A percentile compares a stretch with the other conserved stretches of the same genome.
phyloP scores from a whole-genome alignment of 2,888 invertebrate species.

The Chymomyza procnemis region DNA sequence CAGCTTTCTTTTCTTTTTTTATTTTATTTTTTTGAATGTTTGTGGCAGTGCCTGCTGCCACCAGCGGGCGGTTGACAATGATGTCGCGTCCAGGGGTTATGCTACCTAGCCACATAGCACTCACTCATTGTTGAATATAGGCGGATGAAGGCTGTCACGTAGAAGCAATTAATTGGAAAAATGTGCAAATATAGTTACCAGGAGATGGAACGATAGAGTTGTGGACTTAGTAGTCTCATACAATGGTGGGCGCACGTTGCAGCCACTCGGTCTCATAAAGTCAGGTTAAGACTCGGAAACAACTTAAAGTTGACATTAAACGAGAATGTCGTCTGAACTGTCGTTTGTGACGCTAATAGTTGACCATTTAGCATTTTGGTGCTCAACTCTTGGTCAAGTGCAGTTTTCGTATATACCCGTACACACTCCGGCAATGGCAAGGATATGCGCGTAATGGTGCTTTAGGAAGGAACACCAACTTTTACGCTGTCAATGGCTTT shows the following conservation, averaged over 20 bases:
- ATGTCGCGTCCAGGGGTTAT: neutral
- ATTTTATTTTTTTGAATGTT: slow-evolving; percentile 35
- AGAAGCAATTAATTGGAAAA: slow-evolving; percentile 71
- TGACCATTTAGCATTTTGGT: slow-evolving; percentile 19
- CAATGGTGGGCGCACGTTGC: neutral
- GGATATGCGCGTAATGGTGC: neutral
- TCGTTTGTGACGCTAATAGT: slow-evolving; percentile 48
- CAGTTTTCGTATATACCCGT: neutral
- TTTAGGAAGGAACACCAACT: slow-evolving; percentile 37
- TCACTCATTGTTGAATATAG: slow-evolving; percentile 62
- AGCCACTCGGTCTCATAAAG: slow-evolving; percentile 5
- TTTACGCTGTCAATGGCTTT: slow-evolving; percentile 67
- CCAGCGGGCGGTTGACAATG: slow-evolving; percentile 51
- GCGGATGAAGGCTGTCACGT: slow-evolving; percentile 50
- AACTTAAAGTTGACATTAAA: neutral
- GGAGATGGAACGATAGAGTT: slow-evolving; percentile 14
- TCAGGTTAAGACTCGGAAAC: neutral
- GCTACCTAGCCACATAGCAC: slow-evolving; percentile 15
- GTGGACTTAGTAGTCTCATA: slow-evolving; percentile 66
- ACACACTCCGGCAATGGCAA: neutral
- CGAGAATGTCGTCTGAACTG: slow-evolving; percentile 23
- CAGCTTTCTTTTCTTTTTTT: neutral
- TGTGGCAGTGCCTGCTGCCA: slow-evolving; percentile 49
- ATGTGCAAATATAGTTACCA: slow-evolving; percentile 62
- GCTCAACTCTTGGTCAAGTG: slow-evolving; percentile 14